A percentile compares a stretch with the other conserved stretches of the same genome.
phyloP scores from a whole-genome alignment of 2,888 invertebrate genomes.

The Scrobipalpa atriplicella region DNA sequence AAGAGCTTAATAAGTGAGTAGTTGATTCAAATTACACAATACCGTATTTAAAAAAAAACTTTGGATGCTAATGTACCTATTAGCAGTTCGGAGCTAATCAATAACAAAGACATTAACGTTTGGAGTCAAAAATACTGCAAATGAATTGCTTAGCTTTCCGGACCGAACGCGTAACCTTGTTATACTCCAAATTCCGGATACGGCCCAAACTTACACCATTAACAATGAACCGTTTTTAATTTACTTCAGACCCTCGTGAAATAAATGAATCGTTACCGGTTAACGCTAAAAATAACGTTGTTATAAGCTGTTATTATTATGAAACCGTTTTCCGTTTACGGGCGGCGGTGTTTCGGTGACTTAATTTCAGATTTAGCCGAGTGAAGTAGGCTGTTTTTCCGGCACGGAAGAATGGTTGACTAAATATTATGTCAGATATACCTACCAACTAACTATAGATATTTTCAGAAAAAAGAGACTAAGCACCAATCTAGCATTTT shows the following conservation, averaged over 20 bases:
- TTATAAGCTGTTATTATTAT: slow-evolving; percentile 33
- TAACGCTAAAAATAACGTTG: slow-evolving; percentile 33
- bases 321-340: slow-evolving; percentile 21
- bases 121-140: background rate
- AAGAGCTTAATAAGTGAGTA: too few species aligned
- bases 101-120: background rate
- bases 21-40: too few species aligned
- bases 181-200: slow-evolving; percentile 36
- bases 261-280: slow-evolving; percentile 46
- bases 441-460: too few species aligned
- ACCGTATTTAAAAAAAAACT: too few species aligned
- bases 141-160: background rate
- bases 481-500: too few species aligned
- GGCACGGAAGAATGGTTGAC: slow-evolving; percentile 1
- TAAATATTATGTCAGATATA: background rate
- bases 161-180: slow-evolving; percentile 24
- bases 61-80: too few species aligned
- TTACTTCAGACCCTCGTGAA: slow-evolving; percentile 45
- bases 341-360: slow-evolving; percentile 17
- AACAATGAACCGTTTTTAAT: slow-evolving; percentile 49
- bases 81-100: too few species aligned
- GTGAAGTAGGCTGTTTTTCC: background rate
- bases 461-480: too few species aligned
- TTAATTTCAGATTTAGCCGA: background rate
- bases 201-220: slow-evolving; percentile 46